Base-by-base conservation (phyloP, 2,888 invertebrate species). In the Drosophila eohydei region DNA sequence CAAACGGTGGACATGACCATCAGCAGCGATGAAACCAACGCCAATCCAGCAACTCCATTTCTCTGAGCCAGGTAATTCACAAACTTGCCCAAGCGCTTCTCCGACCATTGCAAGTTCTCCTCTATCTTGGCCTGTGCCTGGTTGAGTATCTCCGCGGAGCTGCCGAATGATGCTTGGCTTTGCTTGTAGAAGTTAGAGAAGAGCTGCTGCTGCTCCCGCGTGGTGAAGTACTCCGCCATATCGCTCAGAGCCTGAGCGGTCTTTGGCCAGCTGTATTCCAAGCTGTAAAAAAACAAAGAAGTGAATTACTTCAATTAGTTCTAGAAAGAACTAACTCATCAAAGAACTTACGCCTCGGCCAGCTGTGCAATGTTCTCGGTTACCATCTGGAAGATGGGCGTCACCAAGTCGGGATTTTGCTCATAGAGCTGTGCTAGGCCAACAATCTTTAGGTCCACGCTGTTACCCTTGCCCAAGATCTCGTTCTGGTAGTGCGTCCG, bases 401-500 rank as follows among this genome's bases (percentile, higher is more conserved):
- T 79, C 4, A 92, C 74, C 62, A 90, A 76, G 36, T 91, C 88
- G 0, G 94, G 93, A 80, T 94, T 94, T 58, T 94, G 93, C 0
- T 92, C 89, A 8, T 94, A 93, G 0, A 95, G 93, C 16, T 94
- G 93, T 0, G 91, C 81, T 3, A 92, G 71, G 4, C 83, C 90
- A 3, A 52, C 44, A 2, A 65, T 56, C 57, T 90, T 90, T 7
- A 84, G 71, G 6, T 70, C 74, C 1, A 76, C 67, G 0, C 80
- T 70, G 3, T 84, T 80, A 0, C 52, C 26, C 12, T 71, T 60
- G 65, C 63, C 94, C 83, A 44, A 94, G 81, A 88, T 94, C 93
- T 84, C 94, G 93, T 11, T 90, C 77, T 67, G 94, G 92, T 79
- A 95, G 93, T 60, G 79, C 7, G 92, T 89, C 1, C 96, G 92